Evolutionary conservation across 2,888 invertebrate genomes (phyloP), one percentile per base, ranked within the genome.

Genomic region (Epistrophe grossulariae): DNA sequence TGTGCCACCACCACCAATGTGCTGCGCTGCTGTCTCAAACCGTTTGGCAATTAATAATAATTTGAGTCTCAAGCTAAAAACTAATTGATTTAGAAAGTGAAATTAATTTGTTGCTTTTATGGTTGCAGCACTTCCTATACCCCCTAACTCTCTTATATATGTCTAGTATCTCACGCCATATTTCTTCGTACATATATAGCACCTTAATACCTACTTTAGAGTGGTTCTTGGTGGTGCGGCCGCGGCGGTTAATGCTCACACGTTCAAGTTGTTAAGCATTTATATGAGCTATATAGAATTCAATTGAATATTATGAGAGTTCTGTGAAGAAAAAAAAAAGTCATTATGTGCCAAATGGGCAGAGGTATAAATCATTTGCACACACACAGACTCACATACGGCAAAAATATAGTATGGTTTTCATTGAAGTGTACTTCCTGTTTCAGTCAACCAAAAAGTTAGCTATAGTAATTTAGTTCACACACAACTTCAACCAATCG

Each of bases 51-150:
- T 87, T 87, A 83, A 83, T 83, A 87, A 79, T 79, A 87, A 79
- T 72, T 71, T 68, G 17, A 66, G 83, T 74, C 66, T 78, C 48
- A 64, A 82, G 64, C 64, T 79, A 35, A 59, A 78, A 76, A 68
- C 66, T 83, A 87, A 87, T 87, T 87, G 87, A 87, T 87, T 87
- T 87, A 79, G 87, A 87, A 87, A 87, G 83, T 82, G 87, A 83
- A 83, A 87, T 83, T 79, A 83, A 83, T 83, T 82, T 76, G 70
- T 71, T 38, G 57, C 48, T 43, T 50, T 60, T 50, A 28, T 24
- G 52, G 48, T 60, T 57, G 40, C 38, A 59, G 31, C n/a, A 9
- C 10, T 43, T 71, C 57, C 43, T 52, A 24, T 24, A 8, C 35
- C 48, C 31, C 28, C 48, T 35, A 15, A 13, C 24, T 52, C 24